Percentiles rank a stretch among this genome's conserved stretches.
Evolutionary conservation across 2,797 vertebrate species (phyloP).

Genomic region (Amphiprion clarkii): DNA sequence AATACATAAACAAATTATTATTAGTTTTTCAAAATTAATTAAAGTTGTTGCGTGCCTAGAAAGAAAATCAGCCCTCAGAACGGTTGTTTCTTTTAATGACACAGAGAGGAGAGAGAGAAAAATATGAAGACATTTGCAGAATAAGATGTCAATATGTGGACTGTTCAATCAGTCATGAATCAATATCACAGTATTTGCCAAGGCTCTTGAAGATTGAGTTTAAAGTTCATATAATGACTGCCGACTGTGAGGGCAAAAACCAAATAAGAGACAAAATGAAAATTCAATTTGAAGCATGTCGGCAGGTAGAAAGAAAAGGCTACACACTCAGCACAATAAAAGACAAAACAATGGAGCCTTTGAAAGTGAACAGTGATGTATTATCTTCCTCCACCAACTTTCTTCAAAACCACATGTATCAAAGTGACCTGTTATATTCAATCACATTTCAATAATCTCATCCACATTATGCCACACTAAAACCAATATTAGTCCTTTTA

Average conservation of each 20-base stretch:
- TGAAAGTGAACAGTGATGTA: constrained; percentile 18
- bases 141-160: neutral
- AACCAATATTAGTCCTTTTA: neutral
- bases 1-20: neutral
- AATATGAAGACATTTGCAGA: neutral
- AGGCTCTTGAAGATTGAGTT: constrained; percentile 15
- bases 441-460: neutral
- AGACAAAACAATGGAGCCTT: constrained; percentile 44
- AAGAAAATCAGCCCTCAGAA: neutral
- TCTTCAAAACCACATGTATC: neutral
- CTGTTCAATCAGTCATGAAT: constrained; percentile 42
- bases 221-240: constrained; percentile 37
- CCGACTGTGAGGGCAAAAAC: constrained; percentile 16
- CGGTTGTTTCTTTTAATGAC: neutral
- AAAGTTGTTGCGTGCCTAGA: neutral
- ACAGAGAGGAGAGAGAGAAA: neutral
- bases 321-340: constrained; percentile 1
- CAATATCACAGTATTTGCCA: constrained; percentile 16
- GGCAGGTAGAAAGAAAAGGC: constrained; percentile 23
- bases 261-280: constrained; percentile 22
- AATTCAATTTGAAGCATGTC: constrained; percentile 40
- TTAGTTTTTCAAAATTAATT: constrained; percentile 4
- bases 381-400: constrained; percentile 18
- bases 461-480: neutral
- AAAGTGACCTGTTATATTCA: neutral